phyloP scores from a whole-genome alignment of 2,888 invertebrate species.

The Hydrotaea cyrtoneurina region DNA sequence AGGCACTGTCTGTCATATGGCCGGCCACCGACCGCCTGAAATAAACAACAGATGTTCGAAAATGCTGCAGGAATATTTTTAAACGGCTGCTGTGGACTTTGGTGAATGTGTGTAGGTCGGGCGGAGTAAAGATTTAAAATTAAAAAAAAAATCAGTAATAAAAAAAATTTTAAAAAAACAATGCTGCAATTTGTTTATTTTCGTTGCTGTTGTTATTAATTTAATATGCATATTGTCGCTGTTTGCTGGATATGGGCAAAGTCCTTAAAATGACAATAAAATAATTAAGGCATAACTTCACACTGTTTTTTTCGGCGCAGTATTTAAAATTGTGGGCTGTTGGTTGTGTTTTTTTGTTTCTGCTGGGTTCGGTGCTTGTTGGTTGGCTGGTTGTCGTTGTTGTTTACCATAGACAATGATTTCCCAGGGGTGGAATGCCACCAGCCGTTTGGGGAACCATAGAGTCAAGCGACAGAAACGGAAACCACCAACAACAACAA shows the following conservation, averaged over 20 bases:
- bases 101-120: no score
- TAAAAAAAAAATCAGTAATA: no score
- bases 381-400: constrained; percentile 38
- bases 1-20: constrained; percentile 27
- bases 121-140: constrained; percentile 51
- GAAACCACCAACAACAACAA: constrained; percentile 25
- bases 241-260: constrained; percentile 61
- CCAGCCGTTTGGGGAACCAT: constrained; percentile 67
- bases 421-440: constrained; percentile 67
- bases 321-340: constrained; percentile 50
- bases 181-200: constrained; percentile 68
- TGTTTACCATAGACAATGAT: constrained; percentile 68
- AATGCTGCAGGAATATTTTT: constrained; percentile 35
- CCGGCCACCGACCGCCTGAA: constrained; percentile 7
- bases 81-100: constrained; percentile 55
- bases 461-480: constrained; percentile 55
- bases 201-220: constrained; percentile 46
- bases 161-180: constrained; percentile 72
- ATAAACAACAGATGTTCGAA: constrained; percentile 63
- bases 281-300: constrained; percentile 70
- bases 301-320: constrained; percentile 50
- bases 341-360: constrained; percentile 7
- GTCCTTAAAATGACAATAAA: constrained; percentile 68
- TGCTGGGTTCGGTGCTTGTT: not conserved
- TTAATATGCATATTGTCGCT: constrained; percentile 69